Base-by-base conservation (phyloP, 2,888 invertebrate species). In the Oxycera nigricornis region DNA sequence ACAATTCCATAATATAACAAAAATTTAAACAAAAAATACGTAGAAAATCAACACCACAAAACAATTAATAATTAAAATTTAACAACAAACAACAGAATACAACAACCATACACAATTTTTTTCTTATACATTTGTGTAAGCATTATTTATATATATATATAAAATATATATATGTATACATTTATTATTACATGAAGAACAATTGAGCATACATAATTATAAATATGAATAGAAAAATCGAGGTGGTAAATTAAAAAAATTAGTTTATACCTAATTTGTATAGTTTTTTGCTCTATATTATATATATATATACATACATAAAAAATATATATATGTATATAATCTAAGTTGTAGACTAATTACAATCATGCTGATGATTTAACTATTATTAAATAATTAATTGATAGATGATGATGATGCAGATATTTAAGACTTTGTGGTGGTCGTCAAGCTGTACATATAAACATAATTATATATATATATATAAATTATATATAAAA, bases 31-130 rank as follows among this genome's bases (percentile, higher is more conserved):
- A 74, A 77, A 77, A 78, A 77, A 65, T 65, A 62, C 22, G 46
- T 61, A 41, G 30, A 41, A 59, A 35, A 72, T n/a, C 72, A 59
- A 24, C 62, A 79, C 75, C 77, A 73, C 28, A 61, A 75, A 75
- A 73, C 62, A 41, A 65, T 73, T 20, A 72, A 62, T 55, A 62
- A 73, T 73, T 77, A 72, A 77, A 74, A 46, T 70, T 75, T 75
- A 76, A 75, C 75, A 75, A 75, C 35, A 59, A 74, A 73, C 76
- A 76, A 75, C 62, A 74, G 70, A 73, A 76, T 75, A 76, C 77
- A 76, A 50, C 31, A 65, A 39, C 65, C 65, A 65, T 41, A 65
- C 65, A 39, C 65, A 65, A 65, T 65, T 65, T 77, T 30, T 65
- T 65, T 65, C 65, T 65, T 65, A 65, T 65, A 65, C 17, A 39